Conservation (phyloP, 2,797 vertebrate species). For the Decapterus maruadsi region DNA sequence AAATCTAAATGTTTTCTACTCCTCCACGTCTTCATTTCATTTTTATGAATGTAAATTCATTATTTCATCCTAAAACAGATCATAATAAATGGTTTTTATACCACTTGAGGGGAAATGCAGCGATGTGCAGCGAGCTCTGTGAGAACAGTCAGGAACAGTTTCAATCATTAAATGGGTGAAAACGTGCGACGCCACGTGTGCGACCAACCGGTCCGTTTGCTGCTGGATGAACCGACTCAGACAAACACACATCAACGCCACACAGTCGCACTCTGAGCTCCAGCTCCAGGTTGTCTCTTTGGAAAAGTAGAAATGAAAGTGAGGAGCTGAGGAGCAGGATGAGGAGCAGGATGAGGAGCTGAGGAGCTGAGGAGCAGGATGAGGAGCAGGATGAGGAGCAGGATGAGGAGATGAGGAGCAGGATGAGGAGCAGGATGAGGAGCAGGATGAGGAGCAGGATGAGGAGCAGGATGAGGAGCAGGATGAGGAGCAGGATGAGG, state of each 20-base stretch:
- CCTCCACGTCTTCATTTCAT: too few species aligned
- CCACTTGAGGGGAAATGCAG: too few species aligned
- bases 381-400: conserved; percentile 8
- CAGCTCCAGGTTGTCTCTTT: conserved; percentile 49
- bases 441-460: too few species aligned
- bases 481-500: background rate
- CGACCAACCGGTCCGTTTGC: conserved; percentile 35
- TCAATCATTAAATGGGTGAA: conserved; percentile 2
- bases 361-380: too few species aligned
- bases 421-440: background rate
- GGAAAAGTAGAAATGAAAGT: conserved; percentile 13
- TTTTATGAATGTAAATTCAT: too few species aligned
- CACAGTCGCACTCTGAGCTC: background rate
- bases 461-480: too few species aligned
- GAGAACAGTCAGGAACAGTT: background rate
- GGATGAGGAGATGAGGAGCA: background rate
- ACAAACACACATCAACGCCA: background rate
- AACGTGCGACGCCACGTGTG: conserved; percentile 21
- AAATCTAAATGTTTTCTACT: too few species aligned
- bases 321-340: background rate
- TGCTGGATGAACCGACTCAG: conserved; percentile 25
- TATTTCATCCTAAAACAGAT: too few species aligned
- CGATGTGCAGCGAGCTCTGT: background rate
- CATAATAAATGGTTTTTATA: too few species aligned
- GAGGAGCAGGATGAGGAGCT: too few species aligned